Percentiles rank a stretch among this genome's conserved stretches.
These are phyloP conservation scores for Poeciliopsis retropinna DNA, from an alignment of 2,113 vertebrate species.

Conservation along the genomic window DNA sequence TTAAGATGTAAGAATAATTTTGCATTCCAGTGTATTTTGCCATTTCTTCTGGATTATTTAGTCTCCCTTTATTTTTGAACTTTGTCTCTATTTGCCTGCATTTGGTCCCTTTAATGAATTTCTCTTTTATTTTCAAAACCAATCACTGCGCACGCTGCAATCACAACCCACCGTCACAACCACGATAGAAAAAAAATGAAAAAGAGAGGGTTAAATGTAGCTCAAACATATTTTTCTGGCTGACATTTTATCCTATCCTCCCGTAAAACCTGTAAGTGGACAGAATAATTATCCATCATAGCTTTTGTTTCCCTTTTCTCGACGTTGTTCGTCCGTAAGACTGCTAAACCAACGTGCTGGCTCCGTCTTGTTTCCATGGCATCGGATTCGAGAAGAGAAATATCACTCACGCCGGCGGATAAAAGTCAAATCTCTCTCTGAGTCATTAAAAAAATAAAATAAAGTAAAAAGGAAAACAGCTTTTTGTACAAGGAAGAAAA, in stretches of 20 bases:
- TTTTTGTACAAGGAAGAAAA: background rate
- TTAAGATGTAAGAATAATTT: background rate
- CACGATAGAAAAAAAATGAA: background rate
- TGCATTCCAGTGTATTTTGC: no score
- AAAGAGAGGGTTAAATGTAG: background rate
- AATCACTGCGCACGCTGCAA: no score
- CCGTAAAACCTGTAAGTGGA: background rate
- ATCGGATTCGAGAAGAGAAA: background rate
- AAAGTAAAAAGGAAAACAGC: background rate
- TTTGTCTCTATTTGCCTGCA: background rate
- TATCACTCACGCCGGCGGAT: background rate
- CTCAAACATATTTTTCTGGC: background rate
- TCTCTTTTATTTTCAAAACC: no score
- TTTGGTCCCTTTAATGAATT: no score
- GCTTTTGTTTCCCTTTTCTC: background rate
- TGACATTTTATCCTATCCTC: background rate
- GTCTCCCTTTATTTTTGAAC: background rate
- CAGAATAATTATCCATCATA: background rate
- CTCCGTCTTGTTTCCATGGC: background rate
- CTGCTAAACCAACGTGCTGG: background rate
- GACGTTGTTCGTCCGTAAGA: background rate
- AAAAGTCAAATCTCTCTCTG: background rate
- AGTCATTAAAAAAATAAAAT: background rate
- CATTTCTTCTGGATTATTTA: background rate
- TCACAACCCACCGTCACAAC: background rate